phyloP scores from a whole-genome alignment of 2,888 invertebrate species.

The Dexiosoma caninum region DNA sequence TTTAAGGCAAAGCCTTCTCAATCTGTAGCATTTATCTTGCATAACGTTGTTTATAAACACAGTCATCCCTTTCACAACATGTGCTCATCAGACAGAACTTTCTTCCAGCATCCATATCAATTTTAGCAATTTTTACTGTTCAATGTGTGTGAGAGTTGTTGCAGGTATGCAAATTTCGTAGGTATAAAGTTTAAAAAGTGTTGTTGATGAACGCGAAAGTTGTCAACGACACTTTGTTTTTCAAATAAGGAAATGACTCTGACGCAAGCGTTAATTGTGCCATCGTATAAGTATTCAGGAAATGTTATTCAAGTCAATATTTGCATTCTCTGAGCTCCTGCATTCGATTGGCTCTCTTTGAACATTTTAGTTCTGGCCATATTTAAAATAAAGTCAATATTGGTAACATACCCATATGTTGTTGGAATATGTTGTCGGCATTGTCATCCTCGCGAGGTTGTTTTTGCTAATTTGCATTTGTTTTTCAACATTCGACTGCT shows the following conservation, averaged over 20 bases:
- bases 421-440: constrained; percentile 18
- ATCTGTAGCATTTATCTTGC: not conserved
- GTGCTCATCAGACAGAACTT: too few relatives aligned
- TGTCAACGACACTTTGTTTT: constrained; percentile 37
- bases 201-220: constrained; percentile 30
- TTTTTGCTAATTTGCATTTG: not conserved
- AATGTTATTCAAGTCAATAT: constrained; percentile 27
- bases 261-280: constrained; percentile 25
- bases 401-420: constrained; percentile 29
- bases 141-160: not conserved
- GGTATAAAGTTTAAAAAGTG: constrained; percentile 1
- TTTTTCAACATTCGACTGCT: not conserved
- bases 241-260: constrained; percentile 6
- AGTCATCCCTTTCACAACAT: not conserved
- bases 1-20: constrained; percentile 3
- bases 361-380: not conserved
- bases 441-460: not conserved
- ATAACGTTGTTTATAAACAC: not conserved
- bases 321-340: not conserved
- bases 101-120: not conserved
- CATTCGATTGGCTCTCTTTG: not conserved
- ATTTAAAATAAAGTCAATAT: constrained; percentile 29
- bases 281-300: constrained; percentile 40
- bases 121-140: not conserved
- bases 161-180: constrained; percentile 2